Percentiles rank a stretch among this genome's conserved stretches.
Evolutionary conservation across 2,797 vertebrate genomes (phyloP).

Genomic region (Notolepis coatsorum): DNA sequence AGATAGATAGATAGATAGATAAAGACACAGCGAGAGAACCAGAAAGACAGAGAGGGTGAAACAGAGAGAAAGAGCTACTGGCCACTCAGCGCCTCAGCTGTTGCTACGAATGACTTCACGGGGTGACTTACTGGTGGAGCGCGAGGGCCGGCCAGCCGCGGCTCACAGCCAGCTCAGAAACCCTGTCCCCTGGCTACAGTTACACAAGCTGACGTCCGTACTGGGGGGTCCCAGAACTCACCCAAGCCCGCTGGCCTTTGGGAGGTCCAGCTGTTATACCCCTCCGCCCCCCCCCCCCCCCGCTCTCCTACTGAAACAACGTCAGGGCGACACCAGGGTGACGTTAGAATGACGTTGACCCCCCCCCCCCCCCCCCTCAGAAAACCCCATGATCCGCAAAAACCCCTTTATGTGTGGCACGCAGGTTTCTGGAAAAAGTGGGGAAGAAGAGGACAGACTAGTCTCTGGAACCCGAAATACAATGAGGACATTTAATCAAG

Average conservation of each 20-base stretch:
- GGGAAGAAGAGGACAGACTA: background rate
- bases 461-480: too few relatives aligned
- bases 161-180: conserved; percentile 61
- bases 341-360: conserved; percentile 38
- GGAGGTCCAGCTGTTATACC: conserved; percentile 60
- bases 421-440: background rate
- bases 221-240: conserved; percentile 57
- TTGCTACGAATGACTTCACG: conserved; percentile 72
- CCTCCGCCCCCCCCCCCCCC: background rate
- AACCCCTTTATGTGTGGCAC: too few relatives aligned
- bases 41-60: conserved; percentile 2
- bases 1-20: background rate
- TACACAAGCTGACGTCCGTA: conserved; percentile 71
- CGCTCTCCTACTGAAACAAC: conserved; percentile 27
- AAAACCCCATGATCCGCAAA: too few relatives aligned
- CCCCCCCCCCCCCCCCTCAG: too few relatives aligned
- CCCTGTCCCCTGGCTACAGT: conserved; percentile 59
- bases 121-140: conserved; percentile 75
- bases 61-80: conserved; percentile 22
- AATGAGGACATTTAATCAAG: too few relatives aligned
- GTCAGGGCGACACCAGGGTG: conserved; percentile 54
- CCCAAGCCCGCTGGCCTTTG: conserved; percentile 37
- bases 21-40: conserved; percentile 6
- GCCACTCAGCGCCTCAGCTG: conserved; percentile 74
- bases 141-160: conserved; percentile 57